A percentile compares a stretch with the other conserved stretches of the same genome.
phyloP scores from a whole-genome alignment of 2,797 vertebrate genomes.

The Tadarida brasiliensis region DNA sequence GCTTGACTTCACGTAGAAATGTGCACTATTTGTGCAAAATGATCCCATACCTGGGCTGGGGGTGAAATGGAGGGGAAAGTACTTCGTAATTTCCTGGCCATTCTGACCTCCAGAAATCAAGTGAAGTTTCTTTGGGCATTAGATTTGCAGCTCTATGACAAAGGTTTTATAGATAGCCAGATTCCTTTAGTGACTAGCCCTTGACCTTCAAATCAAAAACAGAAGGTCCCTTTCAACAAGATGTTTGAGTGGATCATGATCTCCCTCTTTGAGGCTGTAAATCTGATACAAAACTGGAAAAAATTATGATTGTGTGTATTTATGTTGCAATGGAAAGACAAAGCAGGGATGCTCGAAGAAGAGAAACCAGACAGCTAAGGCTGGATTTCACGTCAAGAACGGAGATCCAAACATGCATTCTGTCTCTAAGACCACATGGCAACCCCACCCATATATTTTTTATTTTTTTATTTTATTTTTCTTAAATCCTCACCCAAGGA shows the following conservation, averaged over 20 bases:
- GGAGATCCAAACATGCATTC: not conserved
- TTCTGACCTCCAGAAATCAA: not conserved
- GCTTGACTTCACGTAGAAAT: constrained; percentile 1
- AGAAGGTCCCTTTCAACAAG: not conserved
- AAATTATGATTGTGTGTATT: not conserved
- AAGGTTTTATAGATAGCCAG: not conserved
- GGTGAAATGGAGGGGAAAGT: not conserved
- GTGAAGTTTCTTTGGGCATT: not conserved
- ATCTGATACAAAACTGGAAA: not conserved
- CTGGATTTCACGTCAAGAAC: not conserved
- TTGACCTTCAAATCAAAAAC: constrained; percentile 20
- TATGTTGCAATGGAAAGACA: not conserved
- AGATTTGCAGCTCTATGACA: not conserved
- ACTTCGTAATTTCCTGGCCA: not conserved
- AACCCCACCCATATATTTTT: not conserved
- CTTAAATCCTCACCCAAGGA: too few relatives aligned
- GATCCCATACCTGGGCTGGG: not conserved
- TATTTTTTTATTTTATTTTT: too few relatives aligned
- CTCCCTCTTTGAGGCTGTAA: not conserved
- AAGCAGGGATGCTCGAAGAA: not conserved
- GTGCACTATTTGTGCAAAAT: not conserved
- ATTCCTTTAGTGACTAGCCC: not conserved
- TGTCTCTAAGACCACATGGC: not conserved
- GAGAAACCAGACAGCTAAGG: not conserved
- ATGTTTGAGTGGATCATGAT: not conserved